Percentiles rank a stretch among this genome's conserved stretches.
Conservation (phyloP, 2,113 vertebrate species). For the Varanus komodoensis region DNA sequence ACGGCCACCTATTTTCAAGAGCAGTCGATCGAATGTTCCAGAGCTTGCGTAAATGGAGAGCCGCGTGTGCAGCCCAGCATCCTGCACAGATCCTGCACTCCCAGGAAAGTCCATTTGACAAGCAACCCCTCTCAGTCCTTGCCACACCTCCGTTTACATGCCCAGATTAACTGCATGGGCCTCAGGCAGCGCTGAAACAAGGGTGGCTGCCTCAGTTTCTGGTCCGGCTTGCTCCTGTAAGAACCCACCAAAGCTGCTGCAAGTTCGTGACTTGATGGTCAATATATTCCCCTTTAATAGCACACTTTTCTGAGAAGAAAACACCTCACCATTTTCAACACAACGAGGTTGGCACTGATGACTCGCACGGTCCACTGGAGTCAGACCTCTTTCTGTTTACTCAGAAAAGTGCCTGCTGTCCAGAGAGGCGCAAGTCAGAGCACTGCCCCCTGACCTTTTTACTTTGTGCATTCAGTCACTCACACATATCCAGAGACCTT, state of each 20-base stretch:
- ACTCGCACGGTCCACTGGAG: neutral
- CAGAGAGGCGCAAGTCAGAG: neutral
- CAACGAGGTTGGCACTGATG: neutral
- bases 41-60: too few relatives aligned
- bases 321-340: neutral
- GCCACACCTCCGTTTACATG: neutral
- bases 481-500: neutral
- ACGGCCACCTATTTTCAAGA: too few relatives aligned
- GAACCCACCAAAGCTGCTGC: neutral
- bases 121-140: too few relatives aligned
- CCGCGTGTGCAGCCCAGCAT: too few relatives aligned
- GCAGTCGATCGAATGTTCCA: too few relatives aligned
- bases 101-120: too few relatives aligned
- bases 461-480: neutral
- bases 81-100: too few relatives aligned
- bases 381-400: neutral
- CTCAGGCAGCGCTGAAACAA: neutral
- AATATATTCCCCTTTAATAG: neutral
- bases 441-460: neutral
- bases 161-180: neutral
- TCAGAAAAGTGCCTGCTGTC: neutral
- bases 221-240: neutral
- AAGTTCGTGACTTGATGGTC: neutral
- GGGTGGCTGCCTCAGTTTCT: too few relatives aligned
- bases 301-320: neutral